Conservation (phyloP, 2,797 vertebrate species). For the Alca torda region DNA sequence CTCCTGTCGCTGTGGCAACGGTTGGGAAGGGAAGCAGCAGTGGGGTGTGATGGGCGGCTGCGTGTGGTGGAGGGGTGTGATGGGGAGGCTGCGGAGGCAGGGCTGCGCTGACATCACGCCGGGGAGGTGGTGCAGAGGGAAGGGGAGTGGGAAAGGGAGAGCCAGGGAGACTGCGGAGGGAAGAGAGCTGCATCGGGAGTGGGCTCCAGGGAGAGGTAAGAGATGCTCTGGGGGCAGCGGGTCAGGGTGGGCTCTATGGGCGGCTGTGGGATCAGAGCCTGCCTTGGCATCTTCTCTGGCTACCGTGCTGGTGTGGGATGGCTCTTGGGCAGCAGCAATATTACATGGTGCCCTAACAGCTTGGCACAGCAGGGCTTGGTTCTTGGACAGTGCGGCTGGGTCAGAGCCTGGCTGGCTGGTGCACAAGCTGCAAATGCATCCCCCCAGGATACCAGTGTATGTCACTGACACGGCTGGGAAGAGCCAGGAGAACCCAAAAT, state of each 20-base stretch:
- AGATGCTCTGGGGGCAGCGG: not conserved
- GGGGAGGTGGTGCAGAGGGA: slow-evolving; percentile 45
- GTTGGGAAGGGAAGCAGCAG: slow-evolving; percentile 18
- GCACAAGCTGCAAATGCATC: not conserved
- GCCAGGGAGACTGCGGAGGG: slow-evolving; percentile 49
- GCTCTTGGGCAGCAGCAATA: not conserved
- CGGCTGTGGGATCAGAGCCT: not conserved
- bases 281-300: not conserved
- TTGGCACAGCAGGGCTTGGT: not conserved
- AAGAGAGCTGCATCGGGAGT: not conserved
- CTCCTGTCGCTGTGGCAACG: slow-evolving; percentile 48
- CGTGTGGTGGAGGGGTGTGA: not conserved
- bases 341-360: not conserved
- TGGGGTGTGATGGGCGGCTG: not conserved
- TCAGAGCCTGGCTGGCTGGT: not conserved
- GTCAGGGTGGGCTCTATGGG: not conserved
- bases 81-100: slow-evolving; percentile 40
- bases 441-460: not conserved
- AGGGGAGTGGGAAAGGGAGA: slow-evolving; percentile 22
- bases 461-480: not conserved
- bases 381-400: not conserved
- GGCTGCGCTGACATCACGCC: slow-evolving; percentile 35
- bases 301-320: not conserved
- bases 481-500: not conserved
- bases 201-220: slow-evolving; percentile 51